Conservation (phyloP, 2,888 invertebrate species). For the Rhagium mordax region DNA sequence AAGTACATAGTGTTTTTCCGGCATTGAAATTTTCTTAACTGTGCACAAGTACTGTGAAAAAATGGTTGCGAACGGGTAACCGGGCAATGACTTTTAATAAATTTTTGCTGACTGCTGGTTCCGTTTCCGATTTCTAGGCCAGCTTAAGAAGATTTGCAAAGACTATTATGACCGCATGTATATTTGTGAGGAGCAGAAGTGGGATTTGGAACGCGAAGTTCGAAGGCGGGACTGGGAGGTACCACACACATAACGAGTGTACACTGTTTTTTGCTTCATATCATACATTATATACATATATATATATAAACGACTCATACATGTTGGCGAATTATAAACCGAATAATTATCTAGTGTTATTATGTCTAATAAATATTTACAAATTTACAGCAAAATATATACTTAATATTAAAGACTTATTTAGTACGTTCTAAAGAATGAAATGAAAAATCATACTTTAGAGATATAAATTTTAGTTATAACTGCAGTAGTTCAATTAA, state of each 20-base stretch:
- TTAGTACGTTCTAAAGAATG: too few species aligned
- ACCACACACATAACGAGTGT: slow-evolving; percentile 69
- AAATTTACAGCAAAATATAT: too few species aligned
- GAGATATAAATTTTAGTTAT: too few species aligned
- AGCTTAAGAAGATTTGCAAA: slow-evolving; percentile 94
- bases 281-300: slow-evolving; percentile 52
- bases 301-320: slow-evolving; percentile 14
- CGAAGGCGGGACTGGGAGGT: slow-evolving; percentile 99
- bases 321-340: slow-evolving; percentile 40
- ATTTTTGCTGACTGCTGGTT: slow-evolving; percentile 66
- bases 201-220: slow-evolving; percentile 99
- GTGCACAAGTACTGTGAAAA: slow-evolving; percentile 10
- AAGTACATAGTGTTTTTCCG: background rate
- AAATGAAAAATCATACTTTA: too few species aligned
- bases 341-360: background rate
- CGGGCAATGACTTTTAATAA: slow-evolving; percentile 27
- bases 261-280: slow-evolving; percentile 60
- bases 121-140: slow-evolving; percentile 77
- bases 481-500: too few species aligned
- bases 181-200: slow-evolving; percentile 99
- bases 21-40: background rate
- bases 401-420: too few species aligned
- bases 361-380: too few species aligned
- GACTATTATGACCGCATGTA: slow-evolving; percentile 97
- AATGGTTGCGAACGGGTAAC: slow-evolving; percentile 16